These are phyloP conservation scores for Rotaria macrura DNA, from an alignment of 2,888 invertebrate genomes.

Conservation along the genomic window DNA sequence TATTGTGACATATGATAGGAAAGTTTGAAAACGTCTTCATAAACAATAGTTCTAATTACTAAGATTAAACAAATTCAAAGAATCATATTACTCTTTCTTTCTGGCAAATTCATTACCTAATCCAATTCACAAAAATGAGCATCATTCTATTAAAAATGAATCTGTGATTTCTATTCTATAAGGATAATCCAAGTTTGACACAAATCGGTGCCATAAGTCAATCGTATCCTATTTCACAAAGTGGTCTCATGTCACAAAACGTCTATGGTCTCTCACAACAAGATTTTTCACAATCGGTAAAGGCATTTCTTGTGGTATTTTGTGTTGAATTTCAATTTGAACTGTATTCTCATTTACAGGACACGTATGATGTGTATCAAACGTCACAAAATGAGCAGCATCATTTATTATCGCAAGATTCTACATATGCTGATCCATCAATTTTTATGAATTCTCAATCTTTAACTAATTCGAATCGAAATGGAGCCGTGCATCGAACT, in stretches of 20 bases:
- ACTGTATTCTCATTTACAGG: background rate
- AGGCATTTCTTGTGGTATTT: background rate
- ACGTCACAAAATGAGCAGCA: slow-evolving; percentile 24
- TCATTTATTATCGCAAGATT: slow-evolving; percentile 31
- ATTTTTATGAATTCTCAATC: background rate
- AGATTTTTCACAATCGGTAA: slow-evolving; percentile 25
- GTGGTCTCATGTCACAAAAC: slow-evolving; percentile 25
- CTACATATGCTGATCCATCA: slow-evolving; percentile 27
- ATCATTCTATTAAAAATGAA: no score
- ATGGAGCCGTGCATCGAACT: background rate
- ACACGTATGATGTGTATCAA: slow-evolving; percentile 28
- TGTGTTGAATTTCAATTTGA: background rate
- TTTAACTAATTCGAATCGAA: background rate
- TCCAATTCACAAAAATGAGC: no score
- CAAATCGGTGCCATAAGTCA: background rate
- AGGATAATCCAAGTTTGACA: background rate
- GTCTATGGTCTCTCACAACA: slow-evolving; percentile 24
- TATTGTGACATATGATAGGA: no score
- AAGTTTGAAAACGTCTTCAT: no score
- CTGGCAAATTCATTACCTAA: no score
- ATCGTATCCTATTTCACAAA: background rate
- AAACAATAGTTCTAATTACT: no score
- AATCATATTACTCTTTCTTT: no score
- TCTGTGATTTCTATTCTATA: background rate
- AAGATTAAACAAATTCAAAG: no score